Evolutionary conservation across 1,140 invertebrate genomes (phyloP), one percentile per base, ranked within the genome.

Genomic region (Aphaenogaster ashmeadi): DNA sequence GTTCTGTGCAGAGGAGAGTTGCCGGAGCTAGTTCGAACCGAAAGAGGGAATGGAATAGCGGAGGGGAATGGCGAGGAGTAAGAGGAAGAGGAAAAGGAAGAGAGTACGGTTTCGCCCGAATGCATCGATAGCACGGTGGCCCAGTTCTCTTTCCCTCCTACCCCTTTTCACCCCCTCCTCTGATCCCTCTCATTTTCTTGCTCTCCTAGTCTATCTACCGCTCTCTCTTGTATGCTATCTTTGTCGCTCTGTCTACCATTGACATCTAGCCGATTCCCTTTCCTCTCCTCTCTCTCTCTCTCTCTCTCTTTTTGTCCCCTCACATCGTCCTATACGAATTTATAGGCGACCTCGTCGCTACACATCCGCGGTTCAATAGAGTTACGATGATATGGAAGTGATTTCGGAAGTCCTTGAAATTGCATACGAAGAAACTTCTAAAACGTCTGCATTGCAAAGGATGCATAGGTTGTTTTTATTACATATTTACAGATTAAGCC

Each of bases 41-140:
- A 79, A 86, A 91, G 87, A 67, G 87, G 60, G 72, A 91, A 87
- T 67, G 72, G 52, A 71, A 90, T 52, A 60, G 75, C 72, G 74
- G 87, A 87, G 47, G 66, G 56, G 86, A 85, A 86, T 21, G 79
- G 27, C 33, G 83, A 38, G 44, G 21, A n/a, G 71, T 78, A 75
- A 62, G 87, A 85, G 62, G 86, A 89, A 87, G 62, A 89, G 74
- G 86, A 86, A 89, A 86, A 85, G 90, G 64, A 86, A 47, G 54
- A 72, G 74, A 62, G 69, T 67, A 80, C 66, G 85, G 79, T 92
- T 91, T 92, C 88, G 54, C 74, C 86, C 86, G 89, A 92, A 92
- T 93, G 91, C 93, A 92, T 93, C 91, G 92, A 93, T 93, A 93
- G 81, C 84, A 92, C 83, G 87, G 75, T 92, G 92, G 89, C 91